phyloP scores from a whole-genome alignment of 1,140 invertebrate genomes.

The Philopotamus ludificatus region DNA sequence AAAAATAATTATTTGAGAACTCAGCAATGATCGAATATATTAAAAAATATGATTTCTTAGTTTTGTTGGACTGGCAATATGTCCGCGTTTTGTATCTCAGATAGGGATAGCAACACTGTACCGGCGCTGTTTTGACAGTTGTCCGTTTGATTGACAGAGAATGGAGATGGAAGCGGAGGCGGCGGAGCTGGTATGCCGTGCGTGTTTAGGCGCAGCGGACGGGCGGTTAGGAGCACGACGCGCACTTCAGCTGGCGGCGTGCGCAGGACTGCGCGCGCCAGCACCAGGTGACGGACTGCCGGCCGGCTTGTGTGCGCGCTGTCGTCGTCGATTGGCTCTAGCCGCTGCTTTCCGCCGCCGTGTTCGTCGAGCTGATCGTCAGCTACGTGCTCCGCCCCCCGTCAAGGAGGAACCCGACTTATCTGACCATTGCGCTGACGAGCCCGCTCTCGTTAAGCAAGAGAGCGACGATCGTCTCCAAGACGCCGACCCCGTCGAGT shows the following conservation, averaged over 20 bases:
- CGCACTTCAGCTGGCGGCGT: not conserved
- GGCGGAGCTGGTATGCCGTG: too few relatives aligned
- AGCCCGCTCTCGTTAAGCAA: not conserved
- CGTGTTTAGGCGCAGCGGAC: not conserved
- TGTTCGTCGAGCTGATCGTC: not conserved
- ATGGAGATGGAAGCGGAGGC: not conserved
- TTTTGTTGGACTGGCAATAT: too few relatives aligned
- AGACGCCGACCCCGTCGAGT: not conserved
- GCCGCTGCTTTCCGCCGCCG: not conserved
- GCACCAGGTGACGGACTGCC: not conserved
- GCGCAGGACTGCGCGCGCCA: not conserved
- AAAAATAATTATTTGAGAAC: too few relatives aligned
- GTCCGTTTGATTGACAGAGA: not conserved
- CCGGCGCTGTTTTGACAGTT: not conserved
- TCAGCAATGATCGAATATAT: too few relatives aligned
- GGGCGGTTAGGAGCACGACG: not conserved
- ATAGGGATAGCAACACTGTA: too few relatives aligned
- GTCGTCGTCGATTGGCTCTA: not conserved
- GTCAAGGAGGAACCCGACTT: not conserved
- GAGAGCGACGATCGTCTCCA: not conserved
- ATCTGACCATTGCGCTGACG: not conserved
- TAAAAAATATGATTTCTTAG: too few relatives aligned
- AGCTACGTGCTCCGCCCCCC: not conserved
- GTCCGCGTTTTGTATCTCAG: too few relatives aligned
- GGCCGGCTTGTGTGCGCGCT: not conserved